phyloP scores from a whole-genome alignment of 2,797 vertebrate genomes.

The Scomberomorus guttatus region DNA sequence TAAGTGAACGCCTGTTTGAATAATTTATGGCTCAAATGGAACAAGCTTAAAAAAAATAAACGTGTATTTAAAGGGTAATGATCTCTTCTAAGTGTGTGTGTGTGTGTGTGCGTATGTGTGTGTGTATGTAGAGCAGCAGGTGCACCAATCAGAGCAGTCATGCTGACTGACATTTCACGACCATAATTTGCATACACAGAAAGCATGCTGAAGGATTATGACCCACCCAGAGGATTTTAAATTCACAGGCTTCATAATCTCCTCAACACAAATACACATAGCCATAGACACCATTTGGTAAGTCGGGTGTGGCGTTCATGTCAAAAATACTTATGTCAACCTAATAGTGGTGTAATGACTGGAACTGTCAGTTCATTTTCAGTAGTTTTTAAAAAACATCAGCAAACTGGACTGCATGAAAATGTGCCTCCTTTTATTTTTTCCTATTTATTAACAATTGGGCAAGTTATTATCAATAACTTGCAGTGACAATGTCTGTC shows the following conservation, averaged over 20 bases:
- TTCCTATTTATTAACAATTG: too few relatives aligned
- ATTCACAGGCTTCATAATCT: conserved; percentile 5
- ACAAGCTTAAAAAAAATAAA: conserved; percentile 15
- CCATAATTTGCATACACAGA: conserved; percentile 10
- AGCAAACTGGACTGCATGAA: too few relatives aligned
- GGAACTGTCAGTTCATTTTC: neutral
- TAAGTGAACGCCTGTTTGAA: conserved; percentile 32
- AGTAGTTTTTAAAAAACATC: too few relatives aligned
- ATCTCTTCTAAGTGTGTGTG: neutral
- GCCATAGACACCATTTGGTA: neutral
- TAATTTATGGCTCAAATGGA: conserved; percentile 47
- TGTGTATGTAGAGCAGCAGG: conserved; percentile 11
- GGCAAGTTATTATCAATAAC: too few relatives aligned
- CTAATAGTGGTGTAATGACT: neutral
- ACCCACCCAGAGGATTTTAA: conserved; percentile 35
- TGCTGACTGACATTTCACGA: conserved; percentile 55
- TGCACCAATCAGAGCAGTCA: conserved; percentile 32
- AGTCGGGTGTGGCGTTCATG: neutral
- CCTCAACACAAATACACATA: conserved; percentile 10
- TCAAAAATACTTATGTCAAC: neutral
- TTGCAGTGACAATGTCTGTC: too few relatives aligned
- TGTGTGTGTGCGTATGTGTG: conserved; percentile 32
- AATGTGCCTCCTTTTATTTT: too few relatives aligned
- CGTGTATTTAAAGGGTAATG: conserved; percentile 37
- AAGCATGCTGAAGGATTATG: conserved; percentile 27